Conservation (phyloP, 2,888 invertebrate genomes). For the Ormyrus labotus region DNA sequence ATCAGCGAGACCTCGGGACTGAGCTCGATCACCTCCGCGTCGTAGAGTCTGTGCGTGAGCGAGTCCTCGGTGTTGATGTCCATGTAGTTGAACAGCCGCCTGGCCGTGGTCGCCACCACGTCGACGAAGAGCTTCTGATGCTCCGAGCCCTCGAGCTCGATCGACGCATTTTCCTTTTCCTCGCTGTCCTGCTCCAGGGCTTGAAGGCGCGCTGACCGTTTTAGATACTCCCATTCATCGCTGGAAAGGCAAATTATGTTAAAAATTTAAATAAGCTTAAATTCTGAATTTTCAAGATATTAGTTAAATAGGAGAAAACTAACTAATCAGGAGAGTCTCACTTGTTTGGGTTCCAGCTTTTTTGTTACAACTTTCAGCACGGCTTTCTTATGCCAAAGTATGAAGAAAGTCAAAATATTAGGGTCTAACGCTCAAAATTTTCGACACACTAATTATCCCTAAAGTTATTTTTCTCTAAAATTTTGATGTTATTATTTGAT, state of each 20-base stretch:
- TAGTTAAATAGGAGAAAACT: too few species aligned
- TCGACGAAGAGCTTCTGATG: constrained; percentile 89
- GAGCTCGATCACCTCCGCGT: constrained; percentile 94
- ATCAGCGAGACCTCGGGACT: constrained; percentile 94
- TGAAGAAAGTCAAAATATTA: too few species aligned
- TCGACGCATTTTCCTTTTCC: constrained; percentile 70
- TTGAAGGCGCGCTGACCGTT: constrained; percentile 74
- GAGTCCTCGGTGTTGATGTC: constrained; percentile 85
- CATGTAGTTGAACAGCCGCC: constrained; percentile 88
- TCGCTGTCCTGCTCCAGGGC: constrained; percentile 67
- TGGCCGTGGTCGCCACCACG: constrained; percentile 84
- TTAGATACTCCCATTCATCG: constrained; percentile 97
- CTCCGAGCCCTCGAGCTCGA: constrained; percentile 78
- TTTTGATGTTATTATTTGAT: too few species aligned
- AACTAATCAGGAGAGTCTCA: too few species aligned
- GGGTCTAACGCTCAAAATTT: too few species aligned
- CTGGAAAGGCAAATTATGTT: constrained; percentile 75
- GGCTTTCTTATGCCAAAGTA: too few species aligned
- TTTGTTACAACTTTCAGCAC: too few species aligned
- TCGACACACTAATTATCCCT: too few species aligned
- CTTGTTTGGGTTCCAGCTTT: too few species aligned
- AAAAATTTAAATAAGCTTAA: too few species aligned
- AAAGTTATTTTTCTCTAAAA: too few species aligned
- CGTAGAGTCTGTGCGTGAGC: constrained; percentile 88
- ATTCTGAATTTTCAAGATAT: too few species aligned